Conservation (phyloP, 2,113 vertebrate genomes). For the Anoplopoma fimbria region DNA sequence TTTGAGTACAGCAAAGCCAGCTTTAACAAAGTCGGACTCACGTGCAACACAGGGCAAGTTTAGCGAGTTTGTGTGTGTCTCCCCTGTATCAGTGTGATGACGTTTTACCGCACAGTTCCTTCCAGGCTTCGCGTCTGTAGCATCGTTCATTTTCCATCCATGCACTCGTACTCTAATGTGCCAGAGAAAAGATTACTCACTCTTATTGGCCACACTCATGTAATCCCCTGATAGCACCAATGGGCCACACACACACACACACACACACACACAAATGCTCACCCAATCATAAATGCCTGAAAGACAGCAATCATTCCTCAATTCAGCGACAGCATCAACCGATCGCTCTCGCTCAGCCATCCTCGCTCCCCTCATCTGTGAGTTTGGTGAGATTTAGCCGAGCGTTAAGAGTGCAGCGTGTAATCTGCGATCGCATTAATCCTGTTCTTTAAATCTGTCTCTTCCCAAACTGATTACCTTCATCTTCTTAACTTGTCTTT, state of each 20-base stretch:
- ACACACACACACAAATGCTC: constrained; percentile 17
- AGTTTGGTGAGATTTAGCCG: constrained; percentile 35
- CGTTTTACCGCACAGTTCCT: constrained; percentile 22
- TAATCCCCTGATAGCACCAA: constrained; percentile 38
- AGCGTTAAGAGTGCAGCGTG: constrained; percentile 37
- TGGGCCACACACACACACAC: constrained; percentile 28
- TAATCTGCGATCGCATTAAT: constrained; percentile 71
- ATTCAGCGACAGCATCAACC: constrained; percentile 57
- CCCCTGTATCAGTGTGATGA: constrained; percentile 4
- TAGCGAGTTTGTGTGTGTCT: constrained; percentile 16
- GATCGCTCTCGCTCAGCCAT: constrained; percentile 10
- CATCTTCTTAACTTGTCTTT: constrained; percentile 68
- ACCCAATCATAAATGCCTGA: constrained; percentile 56
- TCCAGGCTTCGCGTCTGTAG: constrained; percentile 40
- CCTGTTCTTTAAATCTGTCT: constrained; percentile 68
- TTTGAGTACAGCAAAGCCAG: constrained; percentile 59
- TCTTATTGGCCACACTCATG: constrained; percentile 59
- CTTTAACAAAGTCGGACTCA: constrained; percentile 63
- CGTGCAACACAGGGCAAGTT: constrained; percentile 34
- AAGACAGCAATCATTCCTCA: constrained; percentile 66
- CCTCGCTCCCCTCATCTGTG: constrained; percentile 15
- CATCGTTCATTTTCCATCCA: constrained; percentile 59
- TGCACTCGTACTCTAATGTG: constrained; percentile 35
- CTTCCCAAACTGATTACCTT: constrained; percentile 73
- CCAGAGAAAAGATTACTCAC: constrained; percentile 58